Evolutionary conservation across 2,888 invertebrate genomes (phyloP).

Genomic region (Pristionchus entomophagus): DNA sequence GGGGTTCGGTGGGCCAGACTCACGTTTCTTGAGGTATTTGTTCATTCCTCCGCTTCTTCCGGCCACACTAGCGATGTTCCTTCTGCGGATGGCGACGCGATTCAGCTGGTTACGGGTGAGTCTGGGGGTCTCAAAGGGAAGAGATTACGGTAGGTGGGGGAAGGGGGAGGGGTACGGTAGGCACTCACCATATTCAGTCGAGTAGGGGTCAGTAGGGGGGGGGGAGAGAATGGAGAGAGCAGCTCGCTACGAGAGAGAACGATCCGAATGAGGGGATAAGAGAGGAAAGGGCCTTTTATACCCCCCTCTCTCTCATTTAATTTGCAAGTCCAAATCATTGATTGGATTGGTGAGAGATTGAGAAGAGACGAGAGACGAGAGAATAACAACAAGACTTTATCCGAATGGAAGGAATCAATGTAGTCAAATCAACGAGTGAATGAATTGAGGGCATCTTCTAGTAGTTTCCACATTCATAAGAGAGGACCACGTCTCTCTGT

Average conservation of each 20-base stretch:
- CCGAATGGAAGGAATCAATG: background rate
- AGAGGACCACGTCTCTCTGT: background rate
- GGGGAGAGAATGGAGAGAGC: background rate
- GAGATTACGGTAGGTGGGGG: background rate
- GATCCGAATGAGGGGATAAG: background rate
- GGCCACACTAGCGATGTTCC: background rate
- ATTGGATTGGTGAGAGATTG: background rate
- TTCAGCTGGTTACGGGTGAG: background rate
- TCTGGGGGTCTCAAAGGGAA: background rate
- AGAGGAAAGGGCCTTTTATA: background rate
- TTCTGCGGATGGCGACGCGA: background rate
- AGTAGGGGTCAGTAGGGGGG: constrained; percentile 27
- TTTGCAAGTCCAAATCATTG: background rate
- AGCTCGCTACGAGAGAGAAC: background rate
- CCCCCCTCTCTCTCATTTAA: background rate
- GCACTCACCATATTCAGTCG: constrained; percentile 33
- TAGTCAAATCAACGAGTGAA: background rate
- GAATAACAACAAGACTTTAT: constrained; percentile 17
- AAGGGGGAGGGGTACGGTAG: background rate
- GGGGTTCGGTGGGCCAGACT: background rate
- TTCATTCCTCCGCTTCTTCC: background rate
- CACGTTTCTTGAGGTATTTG: constrained; percentile 4
- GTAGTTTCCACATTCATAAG: background rate
- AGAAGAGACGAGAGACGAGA: background rate
- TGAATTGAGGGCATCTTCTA: background rate